Base-by-base conservation (phyloP, 2,888 invertebrate genomes). In the Chouioia cunea region DNA sequence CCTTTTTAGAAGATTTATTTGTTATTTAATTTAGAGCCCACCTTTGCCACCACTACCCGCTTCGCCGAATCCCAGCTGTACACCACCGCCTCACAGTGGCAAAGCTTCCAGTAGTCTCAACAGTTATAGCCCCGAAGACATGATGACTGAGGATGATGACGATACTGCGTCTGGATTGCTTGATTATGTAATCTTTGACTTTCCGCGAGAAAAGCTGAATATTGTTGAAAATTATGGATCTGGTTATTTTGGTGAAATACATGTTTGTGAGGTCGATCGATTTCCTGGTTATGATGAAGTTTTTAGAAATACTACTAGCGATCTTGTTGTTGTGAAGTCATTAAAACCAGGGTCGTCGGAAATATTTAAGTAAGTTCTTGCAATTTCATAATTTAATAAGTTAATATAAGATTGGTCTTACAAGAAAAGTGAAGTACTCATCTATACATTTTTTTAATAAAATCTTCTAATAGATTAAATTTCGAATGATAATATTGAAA, bases 221-320 rank as follows among this genome's bases (percentile, higher is more conserved):
- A 91, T 93, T 84, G 89, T 93, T 76, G 93, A 93, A 86, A 93
- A 92, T 82, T 87, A 94, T 68, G 93, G 93, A 66, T 90, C 91
- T 78, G 93, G 93, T 74, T 90, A 91, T 80, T 93, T 92, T 84
- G 93, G 93, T 77, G 93, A 93, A 87, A 88, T 91, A 80, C 90
- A 91, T 85, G 84, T 91, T 80, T 91, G 91, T 83, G 90, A 91
- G 84, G 88, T 90, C 80, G 87, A 88, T 76, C 85, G 84, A 71
- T 84, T 84, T 72, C 82, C 85, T 0, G 82, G 82, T 23, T 82
- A 81, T 73, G 85, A 83, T 58, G 83, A 85, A 74, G 75, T 82
- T 70, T 82, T 84, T 71, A 80, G 83, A 66, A 80, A 80, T 70
- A 80, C 81, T 22, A 74, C 73, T 73, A 82, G 79, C 73, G 80